Percentiles rank a stretch among this genome's conserved stretches.
Conservation (phyloP, 2,888 invertebrate genomes). For the Chalcis sispes region DNA sequence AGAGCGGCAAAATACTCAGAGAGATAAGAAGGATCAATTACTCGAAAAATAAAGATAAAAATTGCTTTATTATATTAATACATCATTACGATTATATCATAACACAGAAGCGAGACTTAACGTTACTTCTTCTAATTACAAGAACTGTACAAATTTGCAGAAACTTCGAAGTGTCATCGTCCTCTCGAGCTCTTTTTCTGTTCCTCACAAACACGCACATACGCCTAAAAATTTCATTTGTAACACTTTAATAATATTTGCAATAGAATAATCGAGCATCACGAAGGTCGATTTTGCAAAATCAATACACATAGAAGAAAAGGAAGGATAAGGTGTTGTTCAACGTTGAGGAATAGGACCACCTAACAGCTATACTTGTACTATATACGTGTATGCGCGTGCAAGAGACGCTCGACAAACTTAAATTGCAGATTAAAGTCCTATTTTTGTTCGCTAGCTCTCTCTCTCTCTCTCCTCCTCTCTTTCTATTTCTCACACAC, state of each 20-base stretch:
- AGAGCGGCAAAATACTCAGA: too few species aligned
- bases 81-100: too few species aligned
- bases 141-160: too few species aligned
- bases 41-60: too few species aligned
- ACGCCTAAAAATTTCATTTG: constrained; percentile 1
- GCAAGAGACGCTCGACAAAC: constrained; percentile 54
- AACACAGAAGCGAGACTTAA: too few species aligned
- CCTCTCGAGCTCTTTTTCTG: not conserved
- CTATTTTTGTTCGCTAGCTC: constrained; percentile 52
- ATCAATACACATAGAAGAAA: constrained; percentile 39
- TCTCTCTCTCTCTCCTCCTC: constrained; percentile 3
- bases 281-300: constrained; percentile 35
- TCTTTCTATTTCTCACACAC: not conserved
- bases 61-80: too few species aligned
- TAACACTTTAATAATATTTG: constrained; percentile 5
- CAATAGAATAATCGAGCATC: constrained; percentile 44
- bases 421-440: constrained; percentile 63
- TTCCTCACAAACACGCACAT: not conserved
- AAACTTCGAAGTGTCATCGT: not conserved
- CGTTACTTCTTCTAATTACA: too few species aligned
- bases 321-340: not conserved
- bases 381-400: too few species aligned
- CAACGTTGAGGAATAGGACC: not conserved
- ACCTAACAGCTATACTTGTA: constrained; percentile 25
- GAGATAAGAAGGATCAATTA: too few species aligned